A percentile compares a stretch with the other conserved stretches of the same genome.
phyloP scores from a whole-genome alignment of 1,140 invertebrate genomes.

The Epicauta chinensis region DNA sequence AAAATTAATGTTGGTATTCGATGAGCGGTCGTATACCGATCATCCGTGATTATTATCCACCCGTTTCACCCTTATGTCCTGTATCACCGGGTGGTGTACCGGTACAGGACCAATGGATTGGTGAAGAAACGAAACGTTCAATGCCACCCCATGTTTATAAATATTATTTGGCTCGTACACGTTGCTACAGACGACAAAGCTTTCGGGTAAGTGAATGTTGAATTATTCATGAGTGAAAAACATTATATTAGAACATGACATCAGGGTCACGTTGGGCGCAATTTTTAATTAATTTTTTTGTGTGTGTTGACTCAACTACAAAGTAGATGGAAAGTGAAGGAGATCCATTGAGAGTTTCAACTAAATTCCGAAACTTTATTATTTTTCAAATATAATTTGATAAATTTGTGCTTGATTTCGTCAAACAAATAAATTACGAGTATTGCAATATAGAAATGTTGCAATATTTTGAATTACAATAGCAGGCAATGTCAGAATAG shows the following conservation, averaged over 20 bases:
- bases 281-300: not conserved
- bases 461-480: too few species aligned
- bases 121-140: constrained; percentile 56
- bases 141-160: constrained; percentile 62
- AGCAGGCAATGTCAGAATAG: too few species aligned
- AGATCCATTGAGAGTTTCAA: too few species aligned
- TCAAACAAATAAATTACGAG: too few species aligned
- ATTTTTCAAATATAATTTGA: too few species aligned
- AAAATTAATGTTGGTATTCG: not conserved
- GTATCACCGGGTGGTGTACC: constrained; percentile 38
- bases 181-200: constrained; percentile 49
- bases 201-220: constrained; percentile 49
- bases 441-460: too few species aligned
- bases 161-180: constrained; percentile 56
- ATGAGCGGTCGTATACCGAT: constrained; percentile 33
- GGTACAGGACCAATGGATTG: constrained; percentile 53
- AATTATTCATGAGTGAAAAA: constrained; percentile 11
- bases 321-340: too few species aligned
- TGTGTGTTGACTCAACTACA: too few species aligned
- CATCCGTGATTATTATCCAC: constrained; percentile 32
- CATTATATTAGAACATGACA: constrained; percentile 12
- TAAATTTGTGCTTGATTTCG: too few species aligned
- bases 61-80: constrained; percentile 34
- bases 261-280: constrained; percentile 4
- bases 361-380: too few species aligned